Evolutionary conservation across 2,888 invertebrate species (phyloP).

Genomic region (Drosophila quinaria): DNA sequence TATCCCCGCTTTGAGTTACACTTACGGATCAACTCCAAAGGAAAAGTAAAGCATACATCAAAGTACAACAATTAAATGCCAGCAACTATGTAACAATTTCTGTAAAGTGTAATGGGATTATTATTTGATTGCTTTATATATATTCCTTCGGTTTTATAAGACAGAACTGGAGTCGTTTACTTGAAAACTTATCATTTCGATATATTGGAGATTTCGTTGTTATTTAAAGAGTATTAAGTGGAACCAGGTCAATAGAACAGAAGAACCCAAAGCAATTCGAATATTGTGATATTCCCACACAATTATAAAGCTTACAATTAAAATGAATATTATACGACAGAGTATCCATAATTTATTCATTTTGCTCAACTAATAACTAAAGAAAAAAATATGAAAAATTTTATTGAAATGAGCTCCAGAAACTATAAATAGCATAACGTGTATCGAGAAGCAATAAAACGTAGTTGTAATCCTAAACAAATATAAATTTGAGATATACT

Average conservation of each 20-base stretch:
- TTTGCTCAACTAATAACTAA: slow-evolving; percentile 80
- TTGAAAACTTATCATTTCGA: slow-evolving; percentile 1
- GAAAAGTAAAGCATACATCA: not conserved
- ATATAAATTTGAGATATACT: slow-evolving; percentile 43
- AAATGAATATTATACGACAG: slow-evolving; percentile 7
- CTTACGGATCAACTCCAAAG: slow-evolving; percentile 1
- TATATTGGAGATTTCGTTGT: slow-evolving; percentile 11
- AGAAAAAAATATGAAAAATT: slow-evolving; percentile 13
- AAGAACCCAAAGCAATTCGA: slow-evolving; percentile 68
- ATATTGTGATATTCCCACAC: slow-evolving; percentile 73
- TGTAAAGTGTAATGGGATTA: slow-evolving; percentile 11
- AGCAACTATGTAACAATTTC: slow-evolving; percentile 1
- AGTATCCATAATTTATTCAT: slow-evolving; percentile 69
- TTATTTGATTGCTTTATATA: slow-evolving; percentile 15
- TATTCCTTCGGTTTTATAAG: slow-evolving; percentile 11
- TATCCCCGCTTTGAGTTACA: slow-evolving; percentile 5
- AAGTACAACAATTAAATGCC: not conserved
- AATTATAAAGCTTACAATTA: slow-evolving; percentile 42
- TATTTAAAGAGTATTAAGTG: slow-evolving; percentile 45
- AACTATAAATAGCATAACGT: slow-evolving; percentile 80
- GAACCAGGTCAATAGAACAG: slow-evolving; percentile 44
- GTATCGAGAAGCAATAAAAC: slow-evolving; percentile 86
- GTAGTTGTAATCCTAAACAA: slow-evolving; percentile 75
- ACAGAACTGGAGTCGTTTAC: slow-evolving; percentile 7
- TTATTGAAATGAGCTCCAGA: slow-evolving; percentile 66